Percentiles rank a stretch among this genome's conserved stretches.
Evolutionary conservation across 2,797 vertebrate species (phyloP).

Genomic region (Aeoliscus strigatus): DNA sequence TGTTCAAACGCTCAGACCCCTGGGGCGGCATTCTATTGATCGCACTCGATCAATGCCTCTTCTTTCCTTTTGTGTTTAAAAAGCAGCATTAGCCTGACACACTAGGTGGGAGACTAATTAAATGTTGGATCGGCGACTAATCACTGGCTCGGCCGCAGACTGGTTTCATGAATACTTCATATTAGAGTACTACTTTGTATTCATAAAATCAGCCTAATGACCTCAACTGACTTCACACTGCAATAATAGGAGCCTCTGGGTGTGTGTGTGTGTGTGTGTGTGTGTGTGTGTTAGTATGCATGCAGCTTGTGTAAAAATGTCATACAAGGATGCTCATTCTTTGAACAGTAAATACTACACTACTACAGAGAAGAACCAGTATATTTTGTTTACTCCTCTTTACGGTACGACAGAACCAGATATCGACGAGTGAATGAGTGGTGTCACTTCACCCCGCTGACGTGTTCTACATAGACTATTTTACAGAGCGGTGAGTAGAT

Average conservation of each 20-base stretch:
- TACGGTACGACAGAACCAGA: too few species aligned
- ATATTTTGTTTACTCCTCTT: too few species aligned
- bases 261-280: slow-evolving; percentile 7
- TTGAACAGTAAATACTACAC: too few species aligned
- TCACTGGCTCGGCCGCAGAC: slow-evolving; percentile 26
- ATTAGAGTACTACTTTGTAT: slow-evolving; percentile 46
- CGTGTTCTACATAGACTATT: too few species aligned
- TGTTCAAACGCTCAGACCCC: slow-evolving; percentile 40
- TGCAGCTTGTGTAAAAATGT: slow-evolving; percentile 7
- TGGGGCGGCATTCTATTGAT: slow-evolving; percentile 46
- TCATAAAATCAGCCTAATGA: slow-evolving; percentile 53
- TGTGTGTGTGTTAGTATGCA: slow-evolving; percentile 10
- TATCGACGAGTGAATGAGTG: too few species aligned
- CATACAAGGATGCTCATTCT: too few species aligned
- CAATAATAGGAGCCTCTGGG: slow-evolving; percentile 26
- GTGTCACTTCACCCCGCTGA: too few species aligned
- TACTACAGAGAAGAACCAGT: too few species aligned
- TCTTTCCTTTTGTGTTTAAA: slow-evolving; percentile 49
- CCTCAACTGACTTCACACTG: slow-evolving; percentile 48
- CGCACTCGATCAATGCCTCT: slow-evolving; percentile 49
- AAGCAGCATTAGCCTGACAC: slow-evolving; percentile 27
- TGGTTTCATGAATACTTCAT: slow-evolving; percentile 53
- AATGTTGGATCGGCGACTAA: slow-evolving; percentile 40
- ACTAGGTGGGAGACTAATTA: slow-evolving; percentile 48
- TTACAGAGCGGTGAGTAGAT: too few species aligned